Evolutionary conservation across 1,140 invertebrate species (phyloP), one percentile per base, ranked within the genome.

Genomic region (Hyles vespertilio): DNA sequence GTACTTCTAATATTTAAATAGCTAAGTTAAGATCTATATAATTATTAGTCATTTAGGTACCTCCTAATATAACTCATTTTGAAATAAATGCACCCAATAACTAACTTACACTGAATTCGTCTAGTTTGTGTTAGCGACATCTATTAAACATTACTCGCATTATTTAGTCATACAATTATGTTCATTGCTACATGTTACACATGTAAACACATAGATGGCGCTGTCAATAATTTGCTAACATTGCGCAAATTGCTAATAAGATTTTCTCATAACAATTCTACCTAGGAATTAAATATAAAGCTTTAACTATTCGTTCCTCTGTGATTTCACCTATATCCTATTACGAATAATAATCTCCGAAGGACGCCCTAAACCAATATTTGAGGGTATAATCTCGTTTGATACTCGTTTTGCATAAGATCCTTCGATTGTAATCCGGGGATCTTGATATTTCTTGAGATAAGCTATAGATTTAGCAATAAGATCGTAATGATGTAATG

Each of bases 111-210:
- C n/a, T n/a, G 0, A 22, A 22, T 22, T 22, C 22, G 2, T 22
- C 22, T 22, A n/a, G 12, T 8, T 22, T 9, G 36, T 45, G 50
- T 12, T 36, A 57, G 40, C 62, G 62, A 40, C 62, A 59, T 59
- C 62, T 64, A 32, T n/a, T 9, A 2, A 5, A 40, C 4, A 40
- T 40, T 5, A 40, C 36, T 5, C 36, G 36, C 2, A 40, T 40
- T 40, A 40, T 40, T 40, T 8, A 40, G 36, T 40, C 36, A 40
- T 8, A 2, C 8, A 40, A 40, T 40, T 5, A 8, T 8, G 36
- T 40, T 22, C 22, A 22, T 22, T 22, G 22, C 2, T 22, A 22
- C 22, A 22, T 22, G 36, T 40, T 40, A 40, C 32, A 10, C 50
- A 51, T 32, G 0, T 7, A 9, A 9, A 33, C 7, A 34, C 50